Conservation (phyloP, 2,888 invertebrate species). For the Bellardia pandia region DNA sequence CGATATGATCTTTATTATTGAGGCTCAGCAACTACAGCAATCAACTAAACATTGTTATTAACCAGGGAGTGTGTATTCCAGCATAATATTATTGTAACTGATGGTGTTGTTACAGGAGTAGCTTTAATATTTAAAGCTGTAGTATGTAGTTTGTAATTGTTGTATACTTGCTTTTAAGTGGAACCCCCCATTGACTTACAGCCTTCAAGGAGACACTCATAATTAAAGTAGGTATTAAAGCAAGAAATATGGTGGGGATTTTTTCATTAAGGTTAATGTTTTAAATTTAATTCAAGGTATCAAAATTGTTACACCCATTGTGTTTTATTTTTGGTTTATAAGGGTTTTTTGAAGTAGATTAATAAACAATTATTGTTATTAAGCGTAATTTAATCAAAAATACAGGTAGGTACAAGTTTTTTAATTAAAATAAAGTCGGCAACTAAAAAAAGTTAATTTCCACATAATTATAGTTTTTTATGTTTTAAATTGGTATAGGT, state of each 20-base stretch:
- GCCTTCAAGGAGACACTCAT: neutral
- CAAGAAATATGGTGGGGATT: too few species aligned
- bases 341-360: too few species aligned
- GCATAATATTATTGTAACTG: conserved; percentile 8
- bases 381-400: conserved; percentile 5
- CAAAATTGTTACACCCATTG: neutral
- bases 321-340: neutral
- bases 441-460: too few species aligned
- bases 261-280: conserved; percentile 3
- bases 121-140: conserved; percentile 6
- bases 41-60: neutral
- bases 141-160: neutral
- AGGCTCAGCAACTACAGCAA: neutral
- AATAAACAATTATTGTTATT: neutral
- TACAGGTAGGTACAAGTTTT: too few species aligned
- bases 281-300: neutral
- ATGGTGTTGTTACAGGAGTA: conserved; percentile 3
- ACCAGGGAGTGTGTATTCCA: neutral
- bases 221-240: too few species aligned
- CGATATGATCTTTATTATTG: conserved; percentile 50
- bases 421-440: too few species aligned
- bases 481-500: too few species aligned
- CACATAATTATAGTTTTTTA: too few species aligned
- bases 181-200: conserved; percentile 44
- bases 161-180: conserved; percentile 9